Evolutionary conservation across 2,797 vertebrate genomes (phyloP), one percentile per base, ranked within the genome.

Genomic region (Sebastes elongatus): DNA sequence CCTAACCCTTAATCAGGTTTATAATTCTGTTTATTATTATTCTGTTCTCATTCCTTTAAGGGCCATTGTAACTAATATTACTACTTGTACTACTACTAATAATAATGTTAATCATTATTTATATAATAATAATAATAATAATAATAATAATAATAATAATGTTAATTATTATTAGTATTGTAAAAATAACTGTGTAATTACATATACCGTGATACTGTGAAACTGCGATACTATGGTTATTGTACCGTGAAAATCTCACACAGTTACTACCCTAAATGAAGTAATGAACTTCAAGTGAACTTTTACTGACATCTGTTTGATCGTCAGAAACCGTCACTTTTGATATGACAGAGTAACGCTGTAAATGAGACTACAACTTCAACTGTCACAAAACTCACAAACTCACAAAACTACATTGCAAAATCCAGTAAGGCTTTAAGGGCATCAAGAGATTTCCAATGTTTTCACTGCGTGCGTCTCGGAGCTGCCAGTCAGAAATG

Each of bases 401-500:
- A 79, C 49, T 63, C 67, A 27, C 32, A 49, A 67, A 85, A 82
- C 23, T 72, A 30, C 16, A 6, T 4, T 1, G 20, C 23, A 55
- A 72, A 81, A 81, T 79, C 68, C 78, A 76, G 52, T 9, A 27
- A 56, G 20, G 65, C 7, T 85, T 81, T 55, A 60, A 64, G 61
- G 68, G 60, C 18, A 75, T 72, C 42, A 38, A 84, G 81, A 81
- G 83, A 73, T 64, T 83, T 57, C 30, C 66, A 60, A 1, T 78
- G 72, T 82, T 88, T 82, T 67, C 59, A 18, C 27, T 11, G 22
- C 9, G 76, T 28, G 27, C 4, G 30, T 82, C 82, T 85, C 72
- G 4, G 61, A 77, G 79, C 84, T 81, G 78, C 80, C 81, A 76
- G 72, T 93, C 87, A 91, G 28, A 78, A 84, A 33, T 70, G 69